Evolutionary conservation across 2,888 invertebrate species (phyloP), one percentile per base, ranked within the genome.

Genomic region (Athetis lepigone): DNA sequence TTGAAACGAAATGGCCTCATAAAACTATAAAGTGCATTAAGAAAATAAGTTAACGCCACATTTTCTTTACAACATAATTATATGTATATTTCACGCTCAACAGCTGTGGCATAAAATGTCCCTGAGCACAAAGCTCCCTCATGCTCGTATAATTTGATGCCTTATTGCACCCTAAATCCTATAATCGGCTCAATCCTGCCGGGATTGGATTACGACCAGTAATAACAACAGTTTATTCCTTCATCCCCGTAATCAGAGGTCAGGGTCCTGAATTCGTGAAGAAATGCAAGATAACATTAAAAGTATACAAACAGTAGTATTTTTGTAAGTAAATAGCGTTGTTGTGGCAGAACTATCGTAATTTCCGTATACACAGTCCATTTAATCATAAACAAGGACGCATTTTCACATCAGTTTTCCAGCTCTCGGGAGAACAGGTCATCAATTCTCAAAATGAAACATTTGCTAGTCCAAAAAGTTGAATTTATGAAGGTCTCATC

Each of bases 361-460:
- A 76, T 70, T 79, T 64, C 57, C 47, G 59, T 55, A 45, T 56
- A 54, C 42, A 64, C 59, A 62, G 46, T 37, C 43, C 59, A 63
- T 68, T 65, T 75, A 66, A 58, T 63, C 62, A 58, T 62, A 55
- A 65, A 39, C 64, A 68, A 76, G 59, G 59, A 52, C 54, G 19
- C 33, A 50, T 46, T 66, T 66, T 64, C 56, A 19, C 39, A 64
- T 56, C 51, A 70, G 47, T 75, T 59, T 47, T 47, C 40, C 23
- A 65, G 60, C 54, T 58, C 62, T 43, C 40, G 45, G 23, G 54
- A 47, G 47, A 47, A 40, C 33, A 52, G 46, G 16, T 57, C 64
- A 75, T 79, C 76, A 67, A 65, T 71, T 62, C 54, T 57, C 56
- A 57, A 70, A 70, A 75, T 71, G 45, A 75, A 72, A 70, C 58